phyloP scores from a whole-genome alignment of 2,113 vertebrate genomes.

The Syrrhaptes paradoxus region DNA sequence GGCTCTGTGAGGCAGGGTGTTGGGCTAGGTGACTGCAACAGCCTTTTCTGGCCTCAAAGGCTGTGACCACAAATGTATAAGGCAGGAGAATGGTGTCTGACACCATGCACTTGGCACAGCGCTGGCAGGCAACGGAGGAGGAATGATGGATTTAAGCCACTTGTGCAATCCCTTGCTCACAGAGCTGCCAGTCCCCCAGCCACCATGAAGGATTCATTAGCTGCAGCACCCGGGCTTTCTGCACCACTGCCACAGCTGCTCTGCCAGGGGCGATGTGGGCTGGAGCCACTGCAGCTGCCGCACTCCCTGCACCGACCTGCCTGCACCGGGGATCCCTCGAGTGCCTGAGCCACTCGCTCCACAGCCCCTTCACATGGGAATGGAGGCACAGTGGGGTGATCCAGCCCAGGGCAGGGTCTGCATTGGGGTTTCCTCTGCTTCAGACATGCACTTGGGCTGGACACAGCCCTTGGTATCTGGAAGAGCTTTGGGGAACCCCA shows the following conservation, averaged over 20 bases:
- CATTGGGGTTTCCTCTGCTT: background rate
- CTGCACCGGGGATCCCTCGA: fast-evolving
- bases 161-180: fast-evolving
- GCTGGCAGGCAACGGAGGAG: fast-evolving
- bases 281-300: background rate
- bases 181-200: background rate
- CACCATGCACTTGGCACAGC: fast-evolving
- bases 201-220: background rate
- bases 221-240: background rate
- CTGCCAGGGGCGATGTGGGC: background rate
- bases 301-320: background rate
- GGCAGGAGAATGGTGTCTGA: background rate
- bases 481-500: background rate
- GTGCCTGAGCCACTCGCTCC: background rate
- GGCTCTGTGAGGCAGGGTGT: background rate
- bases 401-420: background rate
- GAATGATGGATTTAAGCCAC: background rate
- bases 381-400: fast-evolving
- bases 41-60: background rate
- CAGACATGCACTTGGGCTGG: background rate
- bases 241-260: fast-evolving
- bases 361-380: background rate
- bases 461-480: fast-evolving
- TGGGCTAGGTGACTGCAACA: background rate
- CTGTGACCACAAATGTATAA: background rate